Evolutionary conservation across 2,797 vertebrate genomes (phyloP), one percentile per base, ranked within the genome.

Genomic region (Vireo griseus): DNA sequence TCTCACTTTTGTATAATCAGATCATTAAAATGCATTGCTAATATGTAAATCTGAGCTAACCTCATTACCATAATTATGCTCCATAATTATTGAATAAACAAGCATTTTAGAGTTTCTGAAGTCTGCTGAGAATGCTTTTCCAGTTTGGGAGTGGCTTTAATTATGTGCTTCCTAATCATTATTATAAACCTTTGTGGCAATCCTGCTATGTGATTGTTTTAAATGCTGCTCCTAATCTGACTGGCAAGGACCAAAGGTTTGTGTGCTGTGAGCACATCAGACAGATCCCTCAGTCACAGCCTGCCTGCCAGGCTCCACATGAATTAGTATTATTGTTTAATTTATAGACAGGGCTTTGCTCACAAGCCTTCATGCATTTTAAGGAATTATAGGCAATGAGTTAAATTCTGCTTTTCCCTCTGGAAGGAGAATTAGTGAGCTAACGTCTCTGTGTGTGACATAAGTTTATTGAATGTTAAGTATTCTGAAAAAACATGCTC

Each of bases 21-120:
- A 98, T 97, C 93, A 35, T 97, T 97, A 97, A 97, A 98, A 98
- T 97, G 97, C 96, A 97, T 94, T 96, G 95, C 86, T 97, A 97
- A 98, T 96, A 95, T 96, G 94, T 97, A 98, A 98, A 98, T 97
- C 90, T 94, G 62, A 91, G 50, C 92, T 95, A 83, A 93, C 91
- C 71, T 97, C 94, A 97, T 98, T 97, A 97, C 77, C 96, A 97
- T 97, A 97, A 97, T 95, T 93, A 86, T 94, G 89, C 88, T 95
- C 69, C 75, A 91, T 97, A 97, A 97, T 97, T 98, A 96, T 95
- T 96, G 97, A 95, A 97, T 96, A 97, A 96, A 97, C 88, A 92
- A 92, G 93, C 85, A 88, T 94, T 97, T 95, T 77, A 95, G 84
- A 94, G 55, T 91, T 96, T 90, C 67, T 86, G 88, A 92, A 95